Evolutionary conservation across 2,113 vertebrate species (phyloP).

Genomic region (Phaetusa simplex): DNA sequence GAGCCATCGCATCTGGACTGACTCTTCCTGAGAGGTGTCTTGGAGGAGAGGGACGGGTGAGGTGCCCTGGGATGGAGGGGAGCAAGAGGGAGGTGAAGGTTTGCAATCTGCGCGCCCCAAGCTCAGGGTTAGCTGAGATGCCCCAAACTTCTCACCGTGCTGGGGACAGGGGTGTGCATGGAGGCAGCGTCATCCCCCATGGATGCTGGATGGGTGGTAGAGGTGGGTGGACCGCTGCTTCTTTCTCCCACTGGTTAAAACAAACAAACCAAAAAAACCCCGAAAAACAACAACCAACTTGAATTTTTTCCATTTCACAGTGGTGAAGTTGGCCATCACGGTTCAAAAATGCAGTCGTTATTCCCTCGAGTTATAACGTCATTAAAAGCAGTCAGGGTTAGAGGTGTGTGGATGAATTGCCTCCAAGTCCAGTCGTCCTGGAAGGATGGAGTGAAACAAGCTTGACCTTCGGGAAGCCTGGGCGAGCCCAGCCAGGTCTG

Average conservation of each 20-base stretch:
- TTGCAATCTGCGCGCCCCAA: background rate
- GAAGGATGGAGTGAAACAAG: background rate
- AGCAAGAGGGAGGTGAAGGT: background rate
- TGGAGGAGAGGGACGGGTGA: background rate
- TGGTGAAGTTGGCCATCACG: background rate
- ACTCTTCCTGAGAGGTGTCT: background rate
- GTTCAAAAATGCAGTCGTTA: background rate
- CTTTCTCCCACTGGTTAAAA: background rate
- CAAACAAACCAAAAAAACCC: background rate
- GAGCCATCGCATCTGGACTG: background rate
- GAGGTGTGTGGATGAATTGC: background rate
- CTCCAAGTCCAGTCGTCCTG: background rate
- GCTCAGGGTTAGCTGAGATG: background rate
- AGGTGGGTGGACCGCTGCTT: background rate
- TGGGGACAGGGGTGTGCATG: background rate
- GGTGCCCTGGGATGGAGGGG: background rate
- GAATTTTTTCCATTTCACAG: background rate
- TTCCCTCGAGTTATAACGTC: background rate
- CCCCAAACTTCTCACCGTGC: background rate
- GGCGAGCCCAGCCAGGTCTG: background rate
- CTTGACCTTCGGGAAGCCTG: background rate
- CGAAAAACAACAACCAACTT: background rate
- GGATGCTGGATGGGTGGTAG: background rate
- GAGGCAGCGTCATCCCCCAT: rapidly evolving
- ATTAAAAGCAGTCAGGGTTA: background rate